Conservation (phyloP, 2,797 vertebrate species). For the Acanthurus tractus region DNA sequence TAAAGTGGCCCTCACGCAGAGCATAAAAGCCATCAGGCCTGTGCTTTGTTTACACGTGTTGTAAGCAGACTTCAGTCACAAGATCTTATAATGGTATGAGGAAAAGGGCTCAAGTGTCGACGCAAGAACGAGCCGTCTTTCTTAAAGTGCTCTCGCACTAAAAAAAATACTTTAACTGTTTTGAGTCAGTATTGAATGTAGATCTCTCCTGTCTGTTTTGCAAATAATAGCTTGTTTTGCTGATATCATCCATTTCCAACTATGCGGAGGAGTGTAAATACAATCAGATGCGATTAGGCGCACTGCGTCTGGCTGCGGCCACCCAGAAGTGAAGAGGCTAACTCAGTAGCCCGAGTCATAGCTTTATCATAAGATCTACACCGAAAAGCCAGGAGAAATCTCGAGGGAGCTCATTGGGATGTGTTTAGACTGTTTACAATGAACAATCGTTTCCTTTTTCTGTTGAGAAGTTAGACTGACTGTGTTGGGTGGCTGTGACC, state of each 20-base stretch:
- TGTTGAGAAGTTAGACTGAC: slow-evolving; percentile 10
- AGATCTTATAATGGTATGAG: slow-evolving; percentile 37
- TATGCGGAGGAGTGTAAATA: slow-evolving; percentile 68
- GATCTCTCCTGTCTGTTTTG: slow-evolving; percentile 35
- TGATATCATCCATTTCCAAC: slow-evolving; percentile 62
- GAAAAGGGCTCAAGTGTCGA: slow-evolving; percentile 51
- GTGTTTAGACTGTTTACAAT: slow-evolving; percentile 54
- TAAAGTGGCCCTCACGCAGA: slow-evolving; percentile 76
- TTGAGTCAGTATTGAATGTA: slow-evolving; percentile 18
- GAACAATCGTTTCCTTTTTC: slow-evolving; percentile 65
- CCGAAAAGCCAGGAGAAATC: slow-evolving; percentile 60
- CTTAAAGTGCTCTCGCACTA: slow-evolving; percentile 26
- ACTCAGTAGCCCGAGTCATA: slow-evolving; percentile 70
- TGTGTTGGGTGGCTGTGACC: slow-evolving; percentile 27
- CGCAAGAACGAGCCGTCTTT: background rate
- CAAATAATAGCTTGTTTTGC: slow-evolving; percentile 52
- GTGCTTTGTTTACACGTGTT: slow-evolving; percentile 78
- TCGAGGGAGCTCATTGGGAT: slow-evolving; percentile 58
- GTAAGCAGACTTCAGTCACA: slow-evolving; percentile 78
- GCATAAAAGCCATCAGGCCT: slow-evolving; percentile 70
- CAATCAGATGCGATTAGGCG: slow-evolving; percentile 73
- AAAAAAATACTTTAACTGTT: slow-evolving; percentile 22
- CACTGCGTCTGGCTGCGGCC: slow-evolving; percentile 60
- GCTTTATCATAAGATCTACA: slow-evolving; percentile 77
- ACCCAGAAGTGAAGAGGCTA: slow-evolving; percentile 79